Percentiles rank a stretch among this genome's conserved stretches.
Evolutionary conservation across 1,140 invertebrate species (phyloP).

Genomic region (Matsumurasca onukii): DNA sequence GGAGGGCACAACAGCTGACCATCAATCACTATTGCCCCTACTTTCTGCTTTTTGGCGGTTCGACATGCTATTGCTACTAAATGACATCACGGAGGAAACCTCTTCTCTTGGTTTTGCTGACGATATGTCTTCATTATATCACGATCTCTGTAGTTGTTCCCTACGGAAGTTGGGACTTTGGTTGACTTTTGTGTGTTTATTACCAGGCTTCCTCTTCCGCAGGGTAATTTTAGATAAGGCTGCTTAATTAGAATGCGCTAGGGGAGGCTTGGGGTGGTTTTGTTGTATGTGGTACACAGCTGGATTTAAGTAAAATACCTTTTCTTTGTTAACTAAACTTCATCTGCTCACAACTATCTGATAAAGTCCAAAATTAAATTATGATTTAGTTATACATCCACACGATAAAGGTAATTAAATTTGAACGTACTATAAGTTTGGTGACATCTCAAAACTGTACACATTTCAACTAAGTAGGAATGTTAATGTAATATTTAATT

Average conservation of each 20-base stretch:
- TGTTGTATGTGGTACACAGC: too few relatives aligned
- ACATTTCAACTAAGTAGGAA: too few relatives aligned
- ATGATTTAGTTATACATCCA: too few relatives aligned
- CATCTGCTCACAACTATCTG: too few relatives aligned
- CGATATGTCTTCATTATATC: conserved; percentile 14
- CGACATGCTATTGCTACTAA: not conserved
- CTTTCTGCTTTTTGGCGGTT: not conserved
- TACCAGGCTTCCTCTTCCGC: not conserved
- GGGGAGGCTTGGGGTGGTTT: too few relatives aligned
- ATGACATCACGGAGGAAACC: not conserved
- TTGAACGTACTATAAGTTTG: too few relatives aligned
- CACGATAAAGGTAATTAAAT: too few relatives aligned
- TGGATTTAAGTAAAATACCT: too few relatives aligned
- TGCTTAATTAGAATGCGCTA: not conserved
- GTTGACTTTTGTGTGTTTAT: conserved; percentile 5
- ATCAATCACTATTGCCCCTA: not conserved
- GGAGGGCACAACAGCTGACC: not conserved
- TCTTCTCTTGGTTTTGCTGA: not conserved
- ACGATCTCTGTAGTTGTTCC: not conserved
- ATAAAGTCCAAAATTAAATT: too few relatives aligned
- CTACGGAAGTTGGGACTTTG: not conserved
- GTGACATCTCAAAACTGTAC: too few relatives aligned
- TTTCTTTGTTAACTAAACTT: too few relatives aligned
- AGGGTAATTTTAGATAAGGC: not conserved
- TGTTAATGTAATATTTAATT: too few relatives aligned